These are phyloP conservation scores for Caerostris darwini DNA, from an alignment of 1,140 invertebrate species.

Conservation along the genomic window DNA sequence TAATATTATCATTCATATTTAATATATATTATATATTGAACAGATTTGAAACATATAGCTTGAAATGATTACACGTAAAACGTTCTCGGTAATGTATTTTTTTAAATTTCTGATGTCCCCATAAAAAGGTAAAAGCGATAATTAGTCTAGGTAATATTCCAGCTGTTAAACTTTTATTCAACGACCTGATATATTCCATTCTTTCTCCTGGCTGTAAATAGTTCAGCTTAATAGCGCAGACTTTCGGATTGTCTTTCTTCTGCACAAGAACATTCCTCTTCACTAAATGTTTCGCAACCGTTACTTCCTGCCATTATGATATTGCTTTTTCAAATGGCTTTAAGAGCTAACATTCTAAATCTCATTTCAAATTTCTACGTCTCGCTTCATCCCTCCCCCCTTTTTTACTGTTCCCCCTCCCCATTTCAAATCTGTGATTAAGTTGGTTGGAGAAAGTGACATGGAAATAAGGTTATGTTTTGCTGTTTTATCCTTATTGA, in stretches of 20 bases:
- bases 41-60: too few species aligned
- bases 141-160: neutral
- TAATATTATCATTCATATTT: too few species aligned
- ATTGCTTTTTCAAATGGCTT: slow-evolving; percentile 50
- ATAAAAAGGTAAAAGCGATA: too few species aligned
- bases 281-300: slow-evolving; percentile 8
- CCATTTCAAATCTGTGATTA: slow-evolving; percentile 26
- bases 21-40: too few species aligned
- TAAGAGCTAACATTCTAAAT: slow-evolving; percentile 43
- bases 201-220: neutral
- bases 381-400: neutral
- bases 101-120: too few species aligned
- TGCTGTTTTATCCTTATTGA: slow-evolving; percentile 37
- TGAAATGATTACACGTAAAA: too few species aligned
- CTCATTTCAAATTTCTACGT: slow-evolving; percentile 50
- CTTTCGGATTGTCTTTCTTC: neutral
- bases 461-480: slow-evolving; percentile 53
- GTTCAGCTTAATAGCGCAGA: neutral
- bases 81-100: too few species aligned
- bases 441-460: slow-evolving; percentile 5
- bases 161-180: neutral
- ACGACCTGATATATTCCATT: neutral
- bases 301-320: slow-evolving; percentile 17
- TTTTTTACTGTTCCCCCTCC: neutral
- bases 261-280: neutral